phyloP scores from a whole-genome alignment of 1,140 invertebrate species.

The Lucilia cuprina region DNA sequence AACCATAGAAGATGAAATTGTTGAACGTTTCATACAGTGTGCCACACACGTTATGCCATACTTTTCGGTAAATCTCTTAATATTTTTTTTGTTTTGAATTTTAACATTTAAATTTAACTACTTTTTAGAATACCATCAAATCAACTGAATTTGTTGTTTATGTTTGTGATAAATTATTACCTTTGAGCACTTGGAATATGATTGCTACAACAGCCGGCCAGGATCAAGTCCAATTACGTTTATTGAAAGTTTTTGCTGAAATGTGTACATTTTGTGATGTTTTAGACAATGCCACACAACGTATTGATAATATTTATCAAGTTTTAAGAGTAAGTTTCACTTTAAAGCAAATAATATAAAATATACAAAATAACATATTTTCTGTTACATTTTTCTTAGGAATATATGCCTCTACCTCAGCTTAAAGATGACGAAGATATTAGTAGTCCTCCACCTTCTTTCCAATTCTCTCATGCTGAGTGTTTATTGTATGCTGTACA shows the following conservation, averaged over 20 bases:
- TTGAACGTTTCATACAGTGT: slow-evolving; percentile 84
- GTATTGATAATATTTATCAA: slow-evolving; percentile 79
- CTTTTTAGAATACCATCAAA: slow-evolving; percentile 85
- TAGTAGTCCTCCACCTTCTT: slow-evolving; percentile 71
- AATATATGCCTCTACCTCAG: slow-evolving; percentile 82
- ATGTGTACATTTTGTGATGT: slow-evolving; percentile 78
- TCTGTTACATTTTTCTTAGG: slow-evolving; percentile 63
- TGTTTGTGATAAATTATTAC: slow-evolving; percentile 85
- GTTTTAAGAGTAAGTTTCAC: slow-evolving; percentile 75
- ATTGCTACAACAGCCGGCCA: slow-evolving; percentile 69
- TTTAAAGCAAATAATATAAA: background rate
- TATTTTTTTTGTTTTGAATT: too few relatives aligned
- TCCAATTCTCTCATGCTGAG: slow-evolving; percentile 93
- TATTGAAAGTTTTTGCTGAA: slow-evolving; percentile 89
- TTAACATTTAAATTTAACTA: too few relatives aligned
- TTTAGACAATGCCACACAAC: slow-evolving; percentile 76
- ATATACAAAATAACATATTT: background rate
- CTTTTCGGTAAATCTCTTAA: slow-evolving; percentile 88
- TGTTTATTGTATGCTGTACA: slow-evolving; percentile 91
- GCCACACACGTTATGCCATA: slow-evolving; percentile 83
- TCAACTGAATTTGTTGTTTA: slow-evolving; percentile 87
- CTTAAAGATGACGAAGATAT: slow-evolving; percentile 69
- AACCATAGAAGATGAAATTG: slow-evolving; percentile 78
- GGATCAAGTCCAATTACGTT: slow-evolving; percentile 77
- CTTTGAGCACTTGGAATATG: slow-evolving; percentile 67